Base-by-base conservation (phyloP, 2,113 vertebrate genomes). In the Rana temporaria region DNA sequence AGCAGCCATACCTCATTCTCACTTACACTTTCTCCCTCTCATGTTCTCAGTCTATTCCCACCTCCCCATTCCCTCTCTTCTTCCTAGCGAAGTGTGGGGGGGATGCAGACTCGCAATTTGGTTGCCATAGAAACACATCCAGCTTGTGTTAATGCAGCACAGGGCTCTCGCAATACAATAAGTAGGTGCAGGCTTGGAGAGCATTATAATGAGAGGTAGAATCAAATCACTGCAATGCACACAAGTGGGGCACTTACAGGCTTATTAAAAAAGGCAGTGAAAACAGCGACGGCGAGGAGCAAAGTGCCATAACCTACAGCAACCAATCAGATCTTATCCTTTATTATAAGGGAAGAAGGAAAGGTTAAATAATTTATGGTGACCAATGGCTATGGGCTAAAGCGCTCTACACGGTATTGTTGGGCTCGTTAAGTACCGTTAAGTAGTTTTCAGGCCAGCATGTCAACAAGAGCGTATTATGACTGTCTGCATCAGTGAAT, bases 121-220 rank as follows among this genome's bases (percentile, higher is more conserved):
- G 79, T 81, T 81, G 12, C 67, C 57, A 81, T 81, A 81, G 79
- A 55, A 81, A 81, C 79, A 62, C 79, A 73, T 81, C 65, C 69
- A 82, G 69, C 70, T 74, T 73, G 26, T 82, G 69, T 2, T 65
- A 57, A 30, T 34, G 19, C 24, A 18, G 60, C 42, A 48, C 68
- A 63, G 59, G 59, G 48, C 70, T 52, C 26, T 17, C 15, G 60
- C 55, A 26, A 12, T 62, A 71, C 60, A 64, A 81, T 72, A 64
- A 81, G 16, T 15, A 68, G 59, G 73, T 22, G 38, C 38, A 18
- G 16, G 18, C 24, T 19, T 19, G 16, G n/a, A 63, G 4, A 55
- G 60, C 32, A 22, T 82, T 65, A 52, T 78, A 62, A 73, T 66
- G 38, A 66, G 48, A 18, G 70, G 48, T 55, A 3, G 59, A 42